phyloP scores from a whole-genome alignment of 1,140 invertebrate species.

The Hylaeus anthracinus region DNA sequence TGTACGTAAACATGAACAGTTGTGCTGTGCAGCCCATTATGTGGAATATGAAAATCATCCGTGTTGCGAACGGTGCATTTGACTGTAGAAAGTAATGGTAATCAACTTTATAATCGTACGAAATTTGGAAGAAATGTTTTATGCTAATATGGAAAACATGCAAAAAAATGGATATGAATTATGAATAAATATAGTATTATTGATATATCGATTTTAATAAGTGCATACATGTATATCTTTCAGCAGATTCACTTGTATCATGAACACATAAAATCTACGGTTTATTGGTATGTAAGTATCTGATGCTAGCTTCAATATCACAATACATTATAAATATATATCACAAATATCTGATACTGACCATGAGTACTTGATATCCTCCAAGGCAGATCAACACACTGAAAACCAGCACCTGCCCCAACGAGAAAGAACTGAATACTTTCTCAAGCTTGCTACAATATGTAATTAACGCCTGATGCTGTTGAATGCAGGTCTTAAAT shows the following conservation, averaged over 20 bases:
- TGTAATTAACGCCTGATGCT: slow-evolving; percentile 46
- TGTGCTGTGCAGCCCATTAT: not conserved
- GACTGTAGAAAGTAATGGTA: not conserved
- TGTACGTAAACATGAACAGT: slow-evolving; percentile 50
- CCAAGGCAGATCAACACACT: slow-evolving; percentile 56
- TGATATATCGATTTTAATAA: too few relatives aligned
- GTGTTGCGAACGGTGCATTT: not conserved
- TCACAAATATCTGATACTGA: slow-evolving; percentile 24
- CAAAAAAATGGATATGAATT: not conserved
- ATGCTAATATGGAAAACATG: not conserved
- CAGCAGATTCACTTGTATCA: too few relatives aligned
- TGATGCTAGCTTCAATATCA: too few relatives aligned
- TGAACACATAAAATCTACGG: too few relatives aligned
- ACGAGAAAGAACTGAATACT: slow-evolving; percentile 33
- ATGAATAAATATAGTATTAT: too few relatives aligned
- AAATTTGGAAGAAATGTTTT: too few relatives aligned
- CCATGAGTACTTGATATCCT: slow-evolving; percentile 56
- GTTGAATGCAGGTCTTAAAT: slow-evolving; percentile 34
- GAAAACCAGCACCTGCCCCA: slow-evolving; percentile 52
- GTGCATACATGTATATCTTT: too few relatives aligned
- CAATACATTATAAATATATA: not conserved
- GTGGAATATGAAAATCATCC: slow-evolving; percentile 1
- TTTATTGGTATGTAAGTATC: too few relatives aligned
- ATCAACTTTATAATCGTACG: too few relatives aligned
- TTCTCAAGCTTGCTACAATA: slow-evolving; percentile 42